phyloP scores from a whole-genome alignment of 2,797 vertebrate species.

The Saxicola maurus region DNA sequence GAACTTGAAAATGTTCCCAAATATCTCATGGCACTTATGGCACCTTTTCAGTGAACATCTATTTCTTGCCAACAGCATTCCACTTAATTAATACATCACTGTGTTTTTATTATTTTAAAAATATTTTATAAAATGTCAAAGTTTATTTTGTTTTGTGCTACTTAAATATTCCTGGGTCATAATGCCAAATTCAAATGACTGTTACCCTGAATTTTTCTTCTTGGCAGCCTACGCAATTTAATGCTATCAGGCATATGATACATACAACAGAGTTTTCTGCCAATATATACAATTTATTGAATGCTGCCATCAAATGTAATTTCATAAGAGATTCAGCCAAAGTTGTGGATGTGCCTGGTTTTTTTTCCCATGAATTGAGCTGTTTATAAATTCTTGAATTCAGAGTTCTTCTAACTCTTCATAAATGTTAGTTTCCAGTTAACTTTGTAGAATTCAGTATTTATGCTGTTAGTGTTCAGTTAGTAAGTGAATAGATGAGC shows the following conservation, averaged over 20 bases:
- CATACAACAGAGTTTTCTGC: background rate
- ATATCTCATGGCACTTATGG: background rate
- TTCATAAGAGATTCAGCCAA: background rate
- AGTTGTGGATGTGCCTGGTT: background rate
- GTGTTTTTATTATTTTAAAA: background rate
- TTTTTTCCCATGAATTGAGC: background rate
- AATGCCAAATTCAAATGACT: background rate
- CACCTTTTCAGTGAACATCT: background rate
- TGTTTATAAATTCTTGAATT: background rate
- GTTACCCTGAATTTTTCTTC: background rate
- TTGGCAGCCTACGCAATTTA: background rate
- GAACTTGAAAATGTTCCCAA: background rate
- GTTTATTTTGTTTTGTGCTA: background rate
- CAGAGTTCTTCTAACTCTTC: background rate
- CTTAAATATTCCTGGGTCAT: background rate
- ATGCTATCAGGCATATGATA: fast-evolving
- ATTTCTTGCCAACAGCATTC: background rate
- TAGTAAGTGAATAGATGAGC: background rate
- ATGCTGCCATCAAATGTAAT: background rate
- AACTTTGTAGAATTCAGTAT: background rate
- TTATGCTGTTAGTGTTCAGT: background rate
- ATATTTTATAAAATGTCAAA: background rate
- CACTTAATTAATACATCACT: background rate
- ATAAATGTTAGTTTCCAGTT: background rate
- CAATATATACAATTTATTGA: background rate